Conservation (phyloP, 2,113 vertebrate genomes). For the human (Homo sapiens) region DNA sequence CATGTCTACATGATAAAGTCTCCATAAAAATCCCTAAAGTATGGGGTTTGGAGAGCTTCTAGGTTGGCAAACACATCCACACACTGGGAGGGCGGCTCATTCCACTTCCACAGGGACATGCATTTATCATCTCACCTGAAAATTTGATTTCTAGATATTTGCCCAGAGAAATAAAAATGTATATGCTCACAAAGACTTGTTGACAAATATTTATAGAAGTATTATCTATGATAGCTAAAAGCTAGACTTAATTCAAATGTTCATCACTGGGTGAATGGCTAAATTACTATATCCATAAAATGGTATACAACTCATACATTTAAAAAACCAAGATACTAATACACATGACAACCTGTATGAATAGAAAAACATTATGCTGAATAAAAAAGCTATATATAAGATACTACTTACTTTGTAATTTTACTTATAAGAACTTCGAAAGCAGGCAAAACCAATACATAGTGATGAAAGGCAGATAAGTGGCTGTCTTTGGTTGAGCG, state of each 20-base stretch:
- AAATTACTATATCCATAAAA: neutral
- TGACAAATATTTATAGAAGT: neutral
- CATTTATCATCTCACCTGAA: neutral
- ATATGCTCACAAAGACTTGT: neutral
- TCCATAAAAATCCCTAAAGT: neutral
- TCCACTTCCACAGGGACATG: neutral
- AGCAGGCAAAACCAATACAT: neutral
- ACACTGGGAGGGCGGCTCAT: neutral
- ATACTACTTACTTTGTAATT: neutral
- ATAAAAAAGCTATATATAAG: neutral
- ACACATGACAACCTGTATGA: neutral
- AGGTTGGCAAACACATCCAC: neutral
- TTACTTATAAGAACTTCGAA: neutral
- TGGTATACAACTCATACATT: neutral
- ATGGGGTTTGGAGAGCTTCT: neutral
- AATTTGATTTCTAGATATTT: neutral
- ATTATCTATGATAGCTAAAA: neutral
- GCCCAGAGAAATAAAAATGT: neutral
- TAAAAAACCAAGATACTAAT: neutral
- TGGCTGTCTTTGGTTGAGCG: neutral
- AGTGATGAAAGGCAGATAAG: neutral
- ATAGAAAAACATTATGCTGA: neutral
- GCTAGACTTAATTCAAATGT: neutral
- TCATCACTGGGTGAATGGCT: neutral
- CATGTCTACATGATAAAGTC: neutral